These are phyloP conservation scores for Chelonia mydas DNA, from an alignment of 2,797 vertebrate genomes.

Conservation along the genomic window DNA sequence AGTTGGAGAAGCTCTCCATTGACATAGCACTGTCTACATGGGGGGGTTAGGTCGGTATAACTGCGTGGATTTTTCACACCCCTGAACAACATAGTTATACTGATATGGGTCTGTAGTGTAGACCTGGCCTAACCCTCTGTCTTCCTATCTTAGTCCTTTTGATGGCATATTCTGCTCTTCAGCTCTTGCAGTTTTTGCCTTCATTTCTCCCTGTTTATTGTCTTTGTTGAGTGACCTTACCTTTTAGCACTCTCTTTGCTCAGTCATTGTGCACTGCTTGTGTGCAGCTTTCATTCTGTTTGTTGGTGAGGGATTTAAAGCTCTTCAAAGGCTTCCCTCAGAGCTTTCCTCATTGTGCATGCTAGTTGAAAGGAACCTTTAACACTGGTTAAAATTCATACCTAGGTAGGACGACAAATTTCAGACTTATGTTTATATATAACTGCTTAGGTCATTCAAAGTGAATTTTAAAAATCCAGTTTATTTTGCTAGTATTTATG, in stretches of 20 bases:
- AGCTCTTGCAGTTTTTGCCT: not conserved
- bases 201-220: not conserved
- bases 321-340: not conserved
- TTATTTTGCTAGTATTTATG: not conserved
- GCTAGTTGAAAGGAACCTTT: not conserved
- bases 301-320: not conserved
- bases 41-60: no score
- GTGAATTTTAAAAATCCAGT: not conserved
- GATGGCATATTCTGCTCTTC: not conserved
- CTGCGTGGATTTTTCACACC: no score
- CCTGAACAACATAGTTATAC: not conserved
- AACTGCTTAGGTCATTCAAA: not conserved
- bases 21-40: no score
- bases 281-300: not conserved
- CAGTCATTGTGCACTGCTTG: not conserved
- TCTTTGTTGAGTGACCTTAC: not conserved
- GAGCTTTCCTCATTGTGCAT: not conserved
- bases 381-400: slow-evolving; percentile 11
- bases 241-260: not conserved
- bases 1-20: not conserved
- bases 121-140: no score
- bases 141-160: not conserved
- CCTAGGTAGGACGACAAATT: not conserved
- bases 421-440: not conserved
- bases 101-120: not conserved